Base-by-base conservation (phyloP, 2,888 invertebrate species). In the Chesias legatella region DNA sequence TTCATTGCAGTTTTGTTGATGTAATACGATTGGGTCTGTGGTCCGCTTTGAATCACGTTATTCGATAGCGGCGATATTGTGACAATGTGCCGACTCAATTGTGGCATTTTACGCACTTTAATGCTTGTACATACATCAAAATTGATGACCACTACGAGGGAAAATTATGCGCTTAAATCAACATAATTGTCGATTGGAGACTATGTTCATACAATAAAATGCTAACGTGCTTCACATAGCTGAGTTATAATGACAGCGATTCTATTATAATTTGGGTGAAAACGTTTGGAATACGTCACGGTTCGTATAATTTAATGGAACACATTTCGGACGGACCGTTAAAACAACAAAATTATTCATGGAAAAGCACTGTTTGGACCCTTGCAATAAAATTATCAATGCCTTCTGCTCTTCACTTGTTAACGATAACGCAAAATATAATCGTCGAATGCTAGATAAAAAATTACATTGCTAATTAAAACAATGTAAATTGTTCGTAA, bases 321-420 rank as follows among this genome's bases (percentile, higher is more conserved):
- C 10, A 39, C 33, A 37, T 39, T 43, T 39, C 40, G 10, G 30
- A 23, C 36, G 21, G 21, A 43, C 51, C 42, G 51, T 45, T 48
- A 43, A 38, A 40, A 45, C 29, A 51, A 39, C 38, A 44, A 43
- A 33, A 44, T 37, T 39, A 47, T 48, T 39, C 40, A 35, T 38
- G 38, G 31, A 43, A 38, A 8, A 24, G 9, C 24, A 11, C 28
- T 25, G 27, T 32, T 33, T 35, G 22, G 31, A 29, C 29, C 27
- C 33, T 39, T 24, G 11, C 20, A 39, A 39, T 40, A 36, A 6
- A 23, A 9, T 36, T 21, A 13, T 11, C 22, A 33, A 25, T 29
- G 7, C 17, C 7, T 13, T 8, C 10, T 17, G 22, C 25, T 41
- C 30, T 5, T 17, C 13, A 2, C 2, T 5, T 17, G 2, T 2